Conservation (phyloP, 2,888 invertebrate species). For the Megastigmus dorsalis region DNA sequence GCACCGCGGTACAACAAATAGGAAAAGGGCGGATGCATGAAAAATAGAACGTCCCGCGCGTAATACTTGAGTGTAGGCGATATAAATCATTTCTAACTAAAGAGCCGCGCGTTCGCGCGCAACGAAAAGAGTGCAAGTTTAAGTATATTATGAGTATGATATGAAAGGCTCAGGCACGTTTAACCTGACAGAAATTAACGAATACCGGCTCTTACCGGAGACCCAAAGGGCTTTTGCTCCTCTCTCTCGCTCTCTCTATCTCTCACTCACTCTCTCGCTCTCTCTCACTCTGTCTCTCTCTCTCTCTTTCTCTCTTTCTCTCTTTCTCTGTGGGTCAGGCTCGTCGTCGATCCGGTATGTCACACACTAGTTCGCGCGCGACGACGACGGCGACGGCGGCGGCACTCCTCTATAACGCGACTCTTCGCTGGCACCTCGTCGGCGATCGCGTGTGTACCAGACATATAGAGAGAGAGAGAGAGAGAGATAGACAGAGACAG, state of each 20-base stretch:
- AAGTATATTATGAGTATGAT: too few relatives aligned
- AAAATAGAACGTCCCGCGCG: too few relatives aligned
- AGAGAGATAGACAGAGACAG: neutral
- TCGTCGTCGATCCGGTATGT: neutral
- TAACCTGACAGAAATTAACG: slow-evolving; percentile 9
- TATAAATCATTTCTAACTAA: too few relatives aligned
- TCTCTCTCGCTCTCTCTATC: neutral
- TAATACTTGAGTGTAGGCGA: too few relatives aligned
- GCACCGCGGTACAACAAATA: too few relatives aligned
- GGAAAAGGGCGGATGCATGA: too few relatives aligned
- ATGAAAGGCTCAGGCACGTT: too few relatives aligned
- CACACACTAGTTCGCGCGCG: slow-evolving; percentile 17
- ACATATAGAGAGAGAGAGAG: slow-evolving; percentile 3
- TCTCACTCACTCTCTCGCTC: neutral
- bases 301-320: neutral
- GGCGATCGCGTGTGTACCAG: neutral
- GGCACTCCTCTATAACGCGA: neutral
- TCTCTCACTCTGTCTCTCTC: neutral
- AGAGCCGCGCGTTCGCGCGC: too few relatives aligned
- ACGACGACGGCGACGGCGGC: too few relatives aligned
- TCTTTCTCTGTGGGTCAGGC: neutral
- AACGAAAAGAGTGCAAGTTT: too few relatives aligned
- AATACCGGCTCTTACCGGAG: slow-evolving; percentile 38
- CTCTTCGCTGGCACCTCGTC: neutral
- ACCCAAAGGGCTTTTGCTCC: neutral